Percentiles rank a stretch among this genome's conserved stretches.
Conservation (phyloP, 2,797 vertebrate genomes). For the Odontamblyopus rebecca region DNA sequence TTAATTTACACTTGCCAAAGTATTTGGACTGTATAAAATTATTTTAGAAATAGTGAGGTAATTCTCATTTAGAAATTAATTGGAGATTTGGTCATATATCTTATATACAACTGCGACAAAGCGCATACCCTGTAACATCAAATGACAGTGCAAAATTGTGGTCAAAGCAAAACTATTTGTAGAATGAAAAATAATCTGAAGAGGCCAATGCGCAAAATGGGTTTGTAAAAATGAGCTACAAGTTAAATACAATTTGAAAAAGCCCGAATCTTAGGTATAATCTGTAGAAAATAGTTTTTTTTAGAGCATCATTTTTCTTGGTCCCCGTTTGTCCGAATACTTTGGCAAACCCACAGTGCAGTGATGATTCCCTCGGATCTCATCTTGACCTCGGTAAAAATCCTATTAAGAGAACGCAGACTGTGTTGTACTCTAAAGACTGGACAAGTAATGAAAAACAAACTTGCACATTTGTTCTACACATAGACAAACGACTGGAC, state of each 20-base stretch:
- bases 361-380: not conserved
- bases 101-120: conserved; percentile 25
- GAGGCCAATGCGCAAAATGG: not conserved
- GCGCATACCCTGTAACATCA: conserved; percentile 29
- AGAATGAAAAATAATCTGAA: not conserved
- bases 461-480: conserved; percentile 27
- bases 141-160: conserved; percentile 2
- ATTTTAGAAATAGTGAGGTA: not conserved
- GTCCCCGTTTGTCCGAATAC: conserved; percentile 28
- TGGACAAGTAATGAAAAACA: conserved; percentile 41
- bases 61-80: conserved; percentile 7
- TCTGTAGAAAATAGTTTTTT: not conserved
- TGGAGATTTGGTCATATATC: conserved; percentile 33
- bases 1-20: conserved; percentile 34
- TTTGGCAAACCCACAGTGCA: conserved; percentile 30
- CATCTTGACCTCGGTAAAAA: not conserved
- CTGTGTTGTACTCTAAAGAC: conserved; percentile 26
- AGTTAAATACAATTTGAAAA: not conserved
- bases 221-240: not conserved
- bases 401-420: conserved; percentile 23
- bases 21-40: conserved; percentile 23
- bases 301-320: not conserved
- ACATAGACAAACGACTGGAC: conserved; percentile 37
- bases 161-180: not conserved
- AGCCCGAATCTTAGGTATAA: not conserved